Conservation (phyloP, 1,140 invertebrate species). For the Drosophila obscura region DNA sequence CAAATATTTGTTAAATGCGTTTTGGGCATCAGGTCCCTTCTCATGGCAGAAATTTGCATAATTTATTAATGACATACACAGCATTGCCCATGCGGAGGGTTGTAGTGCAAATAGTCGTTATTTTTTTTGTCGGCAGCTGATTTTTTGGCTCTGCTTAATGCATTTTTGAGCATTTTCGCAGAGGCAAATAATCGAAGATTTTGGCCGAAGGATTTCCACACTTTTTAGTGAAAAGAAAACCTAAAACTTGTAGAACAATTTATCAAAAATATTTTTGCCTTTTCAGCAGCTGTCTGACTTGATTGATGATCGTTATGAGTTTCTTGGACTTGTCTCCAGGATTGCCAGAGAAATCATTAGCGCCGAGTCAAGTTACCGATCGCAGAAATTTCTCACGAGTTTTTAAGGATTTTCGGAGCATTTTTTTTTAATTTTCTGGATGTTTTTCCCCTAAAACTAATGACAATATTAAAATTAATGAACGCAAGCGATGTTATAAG, state of each 20-base stretch:
- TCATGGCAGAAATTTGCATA: slow-evolving; percentile 66
- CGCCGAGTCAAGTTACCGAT: slow-evolving; percentile 64
- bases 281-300: slow-evolving; percentile 70
- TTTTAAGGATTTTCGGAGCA: slow-evolving; percentile 19
- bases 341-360: slow-evolving; percentile 57
- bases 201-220: slow-evolving; percentile 59
- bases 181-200: slow-evolving; percentile 27
- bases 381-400: slow-evolving; percentile 59
- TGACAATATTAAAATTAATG: slow-evolving; percentile 81
- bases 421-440: slow-evolving; percentile 31
- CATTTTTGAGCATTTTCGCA: slow-evolving; percentile 50
- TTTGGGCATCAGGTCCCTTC: slow-evolving; percentile 62
- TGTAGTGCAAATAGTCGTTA: slow-evolving; percentile 51
- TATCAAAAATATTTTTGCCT: slow-evolving; percentile 68
- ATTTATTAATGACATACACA: slow-evolving; percentile 51
- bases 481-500: slow-evolving; percentile 47
- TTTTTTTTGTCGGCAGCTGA: slow-evolving; percentile 70
- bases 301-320: slow-evolving; percentile 74
- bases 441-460: slow-evolving; percentile 54
- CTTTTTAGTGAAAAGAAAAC: slow-evolving; percentile 45
- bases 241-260: slow-evolving; percentile 61
- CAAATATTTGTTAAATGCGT: slow-evolving; percentile 79
- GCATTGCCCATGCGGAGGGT: slow-evolving; percentile 31
- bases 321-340: slow-evolving; percentile 30
- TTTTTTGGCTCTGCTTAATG: slow-evolving; percentile 55